Percentiles rank a stretch among this genome's conserved stretches.
Evolutionary conservation across 2,797 vertebrate species (phyloP).

Genomic region (Pseudochirops cupreus): DNA sequence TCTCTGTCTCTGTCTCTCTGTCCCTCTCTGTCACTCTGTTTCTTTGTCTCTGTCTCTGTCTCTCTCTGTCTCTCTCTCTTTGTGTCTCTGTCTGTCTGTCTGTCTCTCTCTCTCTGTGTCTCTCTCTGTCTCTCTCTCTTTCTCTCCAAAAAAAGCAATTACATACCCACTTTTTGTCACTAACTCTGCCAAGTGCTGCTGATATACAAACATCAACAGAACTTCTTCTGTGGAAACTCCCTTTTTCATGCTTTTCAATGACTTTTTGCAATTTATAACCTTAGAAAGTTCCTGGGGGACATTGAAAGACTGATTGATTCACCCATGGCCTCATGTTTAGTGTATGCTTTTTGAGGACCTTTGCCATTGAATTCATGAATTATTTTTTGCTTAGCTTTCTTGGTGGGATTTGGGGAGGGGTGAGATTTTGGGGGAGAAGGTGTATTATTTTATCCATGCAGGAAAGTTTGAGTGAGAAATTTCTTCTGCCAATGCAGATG

Average conservation of each 20-base stretch:
- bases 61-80: no score
- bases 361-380: not conserved
- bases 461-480: not conserved
- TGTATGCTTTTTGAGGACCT: not conserved
- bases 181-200: not conserved
- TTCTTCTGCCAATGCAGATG: not conserved
- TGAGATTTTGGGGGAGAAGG: not conserved
- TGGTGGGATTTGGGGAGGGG: no score
- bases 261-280: not conserved
- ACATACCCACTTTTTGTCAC: not conserved
- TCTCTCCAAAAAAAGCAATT: not conserved
- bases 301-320: not conserved
- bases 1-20: no score
- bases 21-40: no score
- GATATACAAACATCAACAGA: not conserved
- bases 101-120: no score
- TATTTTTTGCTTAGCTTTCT: not conserved
- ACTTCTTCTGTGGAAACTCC: not conserved
- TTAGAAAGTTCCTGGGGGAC: not conserved
- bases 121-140: no score
- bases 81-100: no score
- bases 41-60: no score
- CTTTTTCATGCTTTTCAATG: not conserved
- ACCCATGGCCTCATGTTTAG: not conserved
- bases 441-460: not conserved